phyloP scores from a whole-genome alignment of 2,888 invertebrate species.

The Megaustenia siamemsis region DNA sequence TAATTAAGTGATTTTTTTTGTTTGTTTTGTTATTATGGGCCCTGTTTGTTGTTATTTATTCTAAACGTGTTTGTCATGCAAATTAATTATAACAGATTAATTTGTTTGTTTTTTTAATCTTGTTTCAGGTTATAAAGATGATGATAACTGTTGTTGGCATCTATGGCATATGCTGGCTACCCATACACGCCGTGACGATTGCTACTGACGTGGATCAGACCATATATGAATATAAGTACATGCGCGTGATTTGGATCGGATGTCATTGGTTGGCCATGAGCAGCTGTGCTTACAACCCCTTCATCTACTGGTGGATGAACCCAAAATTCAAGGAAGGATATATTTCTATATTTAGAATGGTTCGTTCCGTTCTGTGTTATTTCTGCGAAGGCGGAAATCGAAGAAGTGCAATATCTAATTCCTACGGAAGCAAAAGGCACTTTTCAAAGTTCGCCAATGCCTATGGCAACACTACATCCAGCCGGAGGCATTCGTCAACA shows the following conservation, averaged over 20 bases:
- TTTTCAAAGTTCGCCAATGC: constrained; percentile 35
- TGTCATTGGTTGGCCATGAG: constrained; percentile 93
- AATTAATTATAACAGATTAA: no score
- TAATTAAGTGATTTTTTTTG: no score
- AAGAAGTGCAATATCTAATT: constrained; percentile 15
- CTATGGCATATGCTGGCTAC: constrained; percentile 96
- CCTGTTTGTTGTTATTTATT: no score
- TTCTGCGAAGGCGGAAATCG: not conserved
- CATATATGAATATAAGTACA: constrained; percentile 61
- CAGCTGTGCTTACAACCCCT: constrained; percentile 97
- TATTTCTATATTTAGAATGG: constrained; percentile 43
- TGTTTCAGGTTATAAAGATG: constrained; percentile 82
- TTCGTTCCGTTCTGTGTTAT: constrained; percentile 6
- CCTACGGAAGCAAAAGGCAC: not conserved
- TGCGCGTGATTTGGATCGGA: constrained; percentile 67
- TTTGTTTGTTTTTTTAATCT: not conserved
- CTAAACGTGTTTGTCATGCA: no score
- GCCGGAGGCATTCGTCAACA: constrained; percentile 18
- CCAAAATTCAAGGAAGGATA: constrained; percentile 83
- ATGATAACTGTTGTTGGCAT: constrained; percentile 96
- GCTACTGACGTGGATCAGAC: constrained; percentile 79
- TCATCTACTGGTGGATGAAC: constrained; percentile 98
- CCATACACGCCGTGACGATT: constrained; percentile 94
- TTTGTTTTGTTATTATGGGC: no score
- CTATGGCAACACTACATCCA: not conserved